phyloP scores from a whole-genome alignment of 1,140 invertebrate species.

The Microplitis demolitor region DNA sequence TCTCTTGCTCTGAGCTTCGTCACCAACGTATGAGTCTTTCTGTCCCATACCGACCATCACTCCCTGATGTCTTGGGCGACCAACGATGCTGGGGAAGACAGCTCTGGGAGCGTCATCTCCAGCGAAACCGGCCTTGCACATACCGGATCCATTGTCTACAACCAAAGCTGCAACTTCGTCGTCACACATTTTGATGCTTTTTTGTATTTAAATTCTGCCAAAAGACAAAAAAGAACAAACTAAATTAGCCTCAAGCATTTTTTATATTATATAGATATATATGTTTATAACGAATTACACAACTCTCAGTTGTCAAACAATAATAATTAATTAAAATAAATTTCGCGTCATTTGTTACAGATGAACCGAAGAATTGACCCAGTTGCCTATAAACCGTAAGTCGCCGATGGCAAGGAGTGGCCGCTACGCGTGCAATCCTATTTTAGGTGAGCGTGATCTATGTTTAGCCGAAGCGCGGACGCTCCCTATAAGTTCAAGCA shows the following conservation, averaged over 20 bases:
- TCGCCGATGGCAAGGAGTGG: slow-evolving; percentile 34
- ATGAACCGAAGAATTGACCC: slow-evolving; percentile 52
- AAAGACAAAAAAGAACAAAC: not conserved
- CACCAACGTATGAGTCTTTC: slow-evolving; percentile 88
- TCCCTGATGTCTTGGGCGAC: slow-evolving; percentile 75
- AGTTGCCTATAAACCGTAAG: slow-evolving; percentile 57
- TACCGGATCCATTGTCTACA: slow-evolving; percentile 87
- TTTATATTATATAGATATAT: too few species aligned
- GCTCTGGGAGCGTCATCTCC: slow-evolving; percentile 86
- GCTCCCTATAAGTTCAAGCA: slow-evolving; percentile 62
- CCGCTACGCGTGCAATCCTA: slow-evolving; percentile 47
- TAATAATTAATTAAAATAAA: slow-evolving; percentile 1
- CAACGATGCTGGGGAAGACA: slow-evolving; percentile 86
- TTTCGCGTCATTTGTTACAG: slow-evolving; percentile 23
- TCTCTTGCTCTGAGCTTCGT: slow-evolving; percentile 46
- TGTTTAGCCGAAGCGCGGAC: slow-evolving; percentile 56
- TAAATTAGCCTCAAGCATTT: not conserved
- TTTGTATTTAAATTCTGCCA: slow-evolving; percentile 29
- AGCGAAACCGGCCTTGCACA: slow-evolving; percentile 91
- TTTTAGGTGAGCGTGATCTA: slow-evolving; percentile 53
- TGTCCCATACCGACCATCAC: slow-evolving; percentile 97
- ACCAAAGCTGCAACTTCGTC: slow-evolving; percentile 88
- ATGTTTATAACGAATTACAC: not conserved
- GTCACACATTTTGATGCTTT: slow-evolving; percentile 74
- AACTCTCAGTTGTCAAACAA: not conserved